Evolutionary conservation across 2,113 vertebrate species (phyloP).

Genomic region (Rhea pennata): DNA sequence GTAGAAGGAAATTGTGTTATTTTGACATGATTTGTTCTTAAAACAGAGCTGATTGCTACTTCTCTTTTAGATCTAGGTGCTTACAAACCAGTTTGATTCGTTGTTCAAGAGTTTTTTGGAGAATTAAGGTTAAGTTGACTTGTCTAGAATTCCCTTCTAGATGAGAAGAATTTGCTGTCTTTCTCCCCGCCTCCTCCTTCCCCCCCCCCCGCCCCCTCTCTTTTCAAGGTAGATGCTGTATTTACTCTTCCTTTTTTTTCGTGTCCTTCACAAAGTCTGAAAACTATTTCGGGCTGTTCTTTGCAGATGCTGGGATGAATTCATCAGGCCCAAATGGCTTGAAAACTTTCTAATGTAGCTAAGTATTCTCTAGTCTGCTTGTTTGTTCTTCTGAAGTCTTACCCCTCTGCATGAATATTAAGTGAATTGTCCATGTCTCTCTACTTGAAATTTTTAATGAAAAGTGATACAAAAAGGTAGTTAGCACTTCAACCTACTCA

Average conservation of each 20-base stretch:
- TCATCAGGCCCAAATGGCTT: neutral
- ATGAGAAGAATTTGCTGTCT: neutral
- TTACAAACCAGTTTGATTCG: neutral
- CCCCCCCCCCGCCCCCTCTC: neutral
- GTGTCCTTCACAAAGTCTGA: neutral
- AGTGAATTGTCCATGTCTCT: conserved; percentile 1
- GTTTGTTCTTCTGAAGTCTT: neutral
- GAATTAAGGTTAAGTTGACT: neutral
- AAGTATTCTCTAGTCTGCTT: neutral
- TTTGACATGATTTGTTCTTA: neutral
- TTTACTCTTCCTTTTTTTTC: neutral
- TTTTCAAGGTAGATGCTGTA: neutral
- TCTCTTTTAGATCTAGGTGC: neutral
- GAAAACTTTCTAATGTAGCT: neutral
- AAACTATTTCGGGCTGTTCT: neutral
- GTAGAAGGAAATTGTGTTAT: neutral
- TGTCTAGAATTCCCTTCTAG: neutral
- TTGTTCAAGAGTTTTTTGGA: neutral
- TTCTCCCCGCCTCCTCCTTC: neutral
- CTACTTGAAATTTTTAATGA: conserved; percentile 35
- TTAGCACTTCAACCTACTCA: conserved; percentile 45
- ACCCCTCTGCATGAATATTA: neutral
- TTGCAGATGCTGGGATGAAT: neutral
- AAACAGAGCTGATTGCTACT: neutral
- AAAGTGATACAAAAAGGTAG: neutral